Conservation (phyloP, 2,797 vertebrate species). For the Enteromius paludinosus region DNA sequence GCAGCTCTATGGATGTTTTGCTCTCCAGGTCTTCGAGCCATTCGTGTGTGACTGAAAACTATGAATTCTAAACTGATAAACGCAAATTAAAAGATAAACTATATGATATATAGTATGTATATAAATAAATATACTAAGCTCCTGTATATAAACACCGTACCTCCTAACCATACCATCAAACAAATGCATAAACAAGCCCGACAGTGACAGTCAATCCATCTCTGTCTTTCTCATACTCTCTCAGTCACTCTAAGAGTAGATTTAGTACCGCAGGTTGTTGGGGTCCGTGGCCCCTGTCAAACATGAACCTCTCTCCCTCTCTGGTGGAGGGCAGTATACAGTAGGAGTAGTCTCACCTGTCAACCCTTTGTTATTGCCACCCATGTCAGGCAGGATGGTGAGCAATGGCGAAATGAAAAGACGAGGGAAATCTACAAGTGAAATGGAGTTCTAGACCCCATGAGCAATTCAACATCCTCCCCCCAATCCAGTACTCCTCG, state of each 20-base stretch:
- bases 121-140: not conserved
- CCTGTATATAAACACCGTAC: not conserved
- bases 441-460: conserved; percentile 30
- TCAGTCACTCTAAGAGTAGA: conserved; percentile 25
- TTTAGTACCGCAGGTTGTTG: conserved; percentile 33
- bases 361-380: conserved; percentile 41
- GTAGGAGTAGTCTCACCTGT: conserved; percentile 37
- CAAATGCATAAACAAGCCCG: conserved; percentile 21
- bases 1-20: too few species aligned
- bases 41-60: too few species aligned
- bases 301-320: conserved; percentile 22
- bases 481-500: not conserved
- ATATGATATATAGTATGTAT: not conserved
- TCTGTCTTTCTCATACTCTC: not conserved
- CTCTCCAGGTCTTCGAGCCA: too few species aligned
- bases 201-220: conserved; percentile 35
- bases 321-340: not conserved
- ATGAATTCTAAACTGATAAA: too few species aligned
- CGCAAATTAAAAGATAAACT: not conserved
- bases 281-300: conserved; percentile 50
- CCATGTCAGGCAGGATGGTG: conserved; percentile 19
- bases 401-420: conserved; percentile 11
- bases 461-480: conserved; percentile 1
- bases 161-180: not conserved
- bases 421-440: conserved; percentile 43